Evolutionary conservation across 2,888 invertebrate genomes (phyloP).

Genomic region (Conus canariensis): DNA sequence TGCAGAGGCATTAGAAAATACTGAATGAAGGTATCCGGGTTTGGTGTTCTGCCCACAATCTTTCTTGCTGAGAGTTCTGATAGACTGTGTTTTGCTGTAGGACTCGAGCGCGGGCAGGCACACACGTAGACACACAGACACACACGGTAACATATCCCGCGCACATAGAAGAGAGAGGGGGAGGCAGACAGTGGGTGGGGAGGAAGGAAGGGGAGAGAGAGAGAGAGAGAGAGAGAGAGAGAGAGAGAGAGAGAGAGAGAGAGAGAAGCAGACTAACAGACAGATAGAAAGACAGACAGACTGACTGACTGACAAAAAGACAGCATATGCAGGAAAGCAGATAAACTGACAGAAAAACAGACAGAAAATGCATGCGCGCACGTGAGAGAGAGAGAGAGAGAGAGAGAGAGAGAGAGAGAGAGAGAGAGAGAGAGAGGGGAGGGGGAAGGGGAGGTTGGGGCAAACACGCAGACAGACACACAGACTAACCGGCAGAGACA

Average conservation of each 20-base stretch:
- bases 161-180: background rate
- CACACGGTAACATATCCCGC: no score
- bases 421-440: background rate
- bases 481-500: background rate
- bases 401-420: slow-evolving; percentile 36
- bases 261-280: background rate
- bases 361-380: background rate
- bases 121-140: no score
- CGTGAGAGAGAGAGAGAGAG: background rate
- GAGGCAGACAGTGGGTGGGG: slow-evolving; percentile 15
- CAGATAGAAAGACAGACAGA: slow-evolving; percentile 3
- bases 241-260: slow-evolving; percentile 1
- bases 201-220: slow-evolving; percentile 27
- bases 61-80: no score
- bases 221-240: slow-evolving; percentile 23
- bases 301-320: background rate
- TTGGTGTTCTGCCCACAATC: no score
- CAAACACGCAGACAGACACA: background rate
- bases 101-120: no score
- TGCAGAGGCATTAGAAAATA: no score
- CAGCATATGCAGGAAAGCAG: background rate
- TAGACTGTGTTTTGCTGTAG: no score
- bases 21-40: no score
- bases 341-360: background rate
- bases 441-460: background rate